Evolutionary conservation across 2,797 vertebrate species (phyloP), one percentile per base, ranked within the genome.

Genomic region (Setipinna tenuifilis): DNA sequence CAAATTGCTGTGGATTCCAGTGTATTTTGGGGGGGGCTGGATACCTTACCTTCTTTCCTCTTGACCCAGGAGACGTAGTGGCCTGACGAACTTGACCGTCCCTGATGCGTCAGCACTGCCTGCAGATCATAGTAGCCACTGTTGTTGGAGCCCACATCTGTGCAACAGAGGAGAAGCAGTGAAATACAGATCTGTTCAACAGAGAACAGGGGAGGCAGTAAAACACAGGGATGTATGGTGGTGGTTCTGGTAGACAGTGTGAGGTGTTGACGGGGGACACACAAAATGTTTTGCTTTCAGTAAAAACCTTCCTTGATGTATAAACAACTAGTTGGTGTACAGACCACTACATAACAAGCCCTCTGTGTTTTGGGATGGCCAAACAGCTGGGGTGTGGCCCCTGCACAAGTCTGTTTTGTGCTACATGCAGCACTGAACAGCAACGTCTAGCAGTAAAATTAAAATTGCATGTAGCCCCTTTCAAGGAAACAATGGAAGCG

Each of bases 41-140:
- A 41, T 44, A 14, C 71, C 65, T 89, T 94, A 99, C 98, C 98
- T 96, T 98, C 97, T 98, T 99, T 99, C 94, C 98, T 98, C 93
- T 98, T 98, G 89, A 99, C 98, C 98, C 98, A 99, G 57, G 96
- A 98, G 41, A 99, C 97, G 0, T 99, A 99, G 92, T 99, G 98
- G 31, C 98, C 98, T 9, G 98, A 99, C 81, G 98, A 99, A 92
- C 98, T 99, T 9, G 98, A 99, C 91, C 98, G 97, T 89, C 98
- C 98, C 91, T 99, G 98, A 92, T 99, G 98, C 0, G 98, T 99
- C 88, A 99, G 94, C 92, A 99, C 98, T 54, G 96, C 98, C 95
- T 99, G 98, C 92, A 99, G 96, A 91, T 99, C 97, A 0, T 98
- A 99, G 92, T 99, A 99, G 85, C 98, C 98, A 1, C 98, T 99